These are phyloP conservation scores for Thecocarcelia acutangulata DNA, from an alignment of 2,888 invertebrate genomes.

Conservation along the genomic window DNA sequence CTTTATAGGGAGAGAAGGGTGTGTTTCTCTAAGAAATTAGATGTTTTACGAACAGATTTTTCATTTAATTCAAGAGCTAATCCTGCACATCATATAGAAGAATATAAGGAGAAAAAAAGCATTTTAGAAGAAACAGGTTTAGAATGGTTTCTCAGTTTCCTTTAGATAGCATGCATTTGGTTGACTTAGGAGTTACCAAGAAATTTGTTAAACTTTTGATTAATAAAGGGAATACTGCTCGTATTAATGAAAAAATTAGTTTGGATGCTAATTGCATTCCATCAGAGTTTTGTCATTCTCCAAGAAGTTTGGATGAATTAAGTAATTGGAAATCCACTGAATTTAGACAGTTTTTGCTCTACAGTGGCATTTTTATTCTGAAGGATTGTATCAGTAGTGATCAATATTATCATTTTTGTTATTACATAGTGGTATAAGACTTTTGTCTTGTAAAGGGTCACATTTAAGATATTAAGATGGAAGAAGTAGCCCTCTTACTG, in stretches of 20 bases:
- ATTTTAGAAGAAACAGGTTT: conserved; percentile 34
- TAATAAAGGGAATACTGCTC: neutral
- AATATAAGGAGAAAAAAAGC: conserved; percentile 11
- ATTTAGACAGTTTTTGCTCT: conserved; percentile 1
- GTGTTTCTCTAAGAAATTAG: neutral
- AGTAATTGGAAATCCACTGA: conserved; percentile 3
- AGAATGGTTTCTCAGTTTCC: conserved; percentile 43
- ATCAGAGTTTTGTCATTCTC: conserved; percentile 2
- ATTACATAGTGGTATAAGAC: neutral
- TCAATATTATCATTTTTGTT: conserved; percentile 18
- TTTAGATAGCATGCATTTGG: conserved; percentile 48
- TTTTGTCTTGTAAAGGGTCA: no score
- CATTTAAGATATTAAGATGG: no score
- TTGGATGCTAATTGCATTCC: neutral
- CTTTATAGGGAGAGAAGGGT: conserved; percentile 18
- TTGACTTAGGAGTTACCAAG: conserved; percentile 47
- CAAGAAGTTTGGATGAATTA: conserved; percentile 3
- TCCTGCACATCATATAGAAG: conserved; percentile 16
- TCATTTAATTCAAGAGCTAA: conserved; percentile 23
- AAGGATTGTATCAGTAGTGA: conserved; percentile 19
- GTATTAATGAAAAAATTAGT: neutral
- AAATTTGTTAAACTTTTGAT: conserved; percentile 31
- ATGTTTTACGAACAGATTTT: conserved; percentile 6
- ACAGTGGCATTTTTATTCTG: conserved; percentile 9
- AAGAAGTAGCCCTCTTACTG: no score